phyloP scores from a whole-genome alignment of 2,113 vertebrate species.

The Etia nguti region DNA sequence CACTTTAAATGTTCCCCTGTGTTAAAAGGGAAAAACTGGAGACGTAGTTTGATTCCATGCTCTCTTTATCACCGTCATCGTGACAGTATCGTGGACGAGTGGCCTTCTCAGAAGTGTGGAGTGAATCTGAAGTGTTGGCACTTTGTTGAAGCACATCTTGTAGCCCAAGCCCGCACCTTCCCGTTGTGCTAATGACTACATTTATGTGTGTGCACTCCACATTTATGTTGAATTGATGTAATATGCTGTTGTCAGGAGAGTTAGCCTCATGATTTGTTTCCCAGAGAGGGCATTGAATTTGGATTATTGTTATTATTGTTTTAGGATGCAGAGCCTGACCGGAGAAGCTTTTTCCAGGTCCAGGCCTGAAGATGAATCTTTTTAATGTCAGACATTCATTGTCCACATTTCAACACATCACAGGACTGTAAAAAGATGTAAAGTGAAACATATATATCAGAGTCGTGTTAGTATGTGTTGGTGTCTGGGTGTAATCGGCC shows the following conservation, averaged over 20 bases:
- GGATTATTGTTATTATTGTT: background rate
- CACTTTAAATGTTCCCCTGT: background rate
- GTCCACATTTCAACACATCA: background rate
- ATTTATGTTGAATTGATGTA: background rate
- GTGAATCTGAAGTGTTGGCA: background rate
- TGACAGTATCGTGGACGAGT: background rate
- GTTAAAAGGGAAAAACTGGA: background rate
- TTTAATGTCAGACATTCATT: background rate
- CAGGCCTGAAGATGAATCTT: background rate
- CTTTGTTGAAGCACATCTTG: background rate
- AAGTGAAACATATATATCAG: slow-evolving; percentile 9
- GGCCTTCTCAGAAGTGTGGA: background rate
- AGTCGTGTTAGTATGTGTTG: slow-evolving; percentile 25
- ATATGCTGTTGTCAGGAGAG: background rate
- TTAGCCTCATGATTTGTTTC: background rate
- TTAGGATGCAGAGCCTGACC: background rate
- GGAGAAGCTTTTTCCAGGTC: background rate
- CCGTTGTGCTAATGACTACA: background rate
- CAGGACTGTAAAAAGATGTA: slow-evolving; percentile 24
- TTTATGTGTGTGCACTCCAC: background rate
- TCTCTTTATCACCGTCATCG: background rate
- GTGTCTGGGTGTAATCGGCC: slow-evolving; percentile 21
- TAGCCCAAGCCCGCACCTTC: background rate
- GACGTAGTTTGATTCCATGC: background rate
- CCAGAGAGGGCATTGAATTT: background rate